Evolutionary conservation across 2,113 vertebrate species (phyloP).

Genomic region (Phalacrocorax pelagicus): DNA sequence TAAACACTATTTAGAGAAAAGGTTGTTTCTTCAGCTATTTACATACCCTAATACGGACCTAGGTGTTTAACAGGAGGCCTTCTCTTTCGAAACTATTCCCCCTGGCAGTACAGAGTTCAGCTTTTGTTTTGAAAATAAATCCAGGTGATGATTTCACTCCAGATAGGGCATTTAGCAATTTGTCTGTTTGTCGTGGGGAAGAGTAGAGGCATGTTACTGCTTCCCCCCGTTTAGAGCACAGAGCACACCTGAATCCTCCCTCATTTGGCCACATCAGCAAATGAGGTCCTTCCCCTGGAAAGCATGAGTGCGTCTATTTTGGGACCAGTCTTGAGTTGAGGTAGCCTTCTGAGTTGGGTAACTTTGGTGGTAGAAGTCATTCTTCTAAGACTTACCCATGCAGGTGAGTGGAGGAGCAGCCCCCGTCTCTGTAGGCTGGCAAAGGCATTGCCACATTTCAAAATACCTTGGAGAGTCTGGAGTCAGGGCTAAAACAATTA

Average conservation of each 20-base stretch:
- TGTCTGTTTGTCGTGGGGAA: background rate
- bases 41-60: background rate
- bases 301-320: background rate
- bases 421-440: accelerated
- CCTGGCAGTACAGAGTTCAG: background rate
- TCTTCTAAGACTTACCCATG: background rate
- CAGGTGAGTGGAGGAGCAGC: background rate
- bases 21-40: background rate
- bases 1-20: background rate
- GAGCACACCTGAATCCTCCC: background rate
- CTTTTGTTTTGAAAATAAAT: slow-evolving; percentile 19
- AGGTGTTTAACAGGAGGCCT: background rate
- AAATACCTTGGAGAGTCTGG: background rate
- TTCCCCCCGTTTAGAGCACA: background rate
- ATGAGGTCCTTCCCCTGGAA: background rate
- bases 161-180: background rate
- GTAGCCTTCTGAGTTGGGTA: background rate
- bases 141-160: background rate
- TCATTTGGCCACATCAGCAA: background rate
- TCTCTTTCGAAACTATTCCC: background rate
- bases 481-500: background rate
- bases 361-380: background rate
- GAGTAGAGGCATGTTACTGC: background rate
- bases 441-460: background rate
- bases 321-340: background rate